A percentile compares a stretch with the other conserved stretches of the same genome.
Conservation (phyloP, 2,113 vertebrate species). For the Alligator mississippiensis region DNA sequence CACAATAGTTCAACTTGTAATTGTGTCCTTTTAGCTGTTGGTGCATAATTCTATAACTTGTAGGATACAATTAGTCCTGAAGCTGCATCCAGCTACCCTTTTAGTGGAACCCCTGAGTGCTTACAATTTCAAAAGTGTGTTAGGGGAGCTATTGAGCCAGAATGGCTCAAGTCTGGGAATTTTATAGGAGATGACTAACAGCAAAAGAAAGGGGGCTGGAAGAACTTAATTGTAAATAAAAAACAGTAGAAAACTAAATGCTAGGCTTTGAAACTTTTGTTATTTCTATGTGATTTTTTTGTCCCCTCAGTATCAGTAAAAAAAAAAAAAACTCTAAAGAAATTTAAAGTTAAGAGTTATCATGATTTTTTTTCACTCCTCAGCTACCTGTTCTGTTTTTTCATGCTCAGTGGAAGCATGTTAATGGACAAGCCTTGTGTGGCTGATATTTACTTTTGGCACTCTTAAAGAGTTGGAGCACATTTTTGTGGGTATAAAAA, state of each 20-base stretch:
- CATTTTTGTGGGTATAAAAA: conserved; percentile 44
- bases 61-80: conserved; percentile 70
- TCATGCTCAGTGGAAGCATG: conserved; percentile 42
- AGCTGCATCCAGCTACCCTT: conserved; percentile 71
- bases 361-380: conserved; percentile 31
- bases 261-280: conserved; percentile 30
- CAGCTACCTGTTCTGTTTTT: conserved; percentile 41
- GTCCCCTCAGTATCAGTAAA: not conserved
- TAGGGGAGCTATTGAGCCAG: conserved; percentile 67
- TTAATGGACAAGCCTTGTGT: conserved; percentile 44
- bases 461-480: conserved; percentile 27
- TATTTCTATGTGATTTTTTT: conserved; percentile 21
- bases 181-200: conserved; percentile 41
- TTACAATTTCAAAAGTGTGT: conserved; percentile 72
- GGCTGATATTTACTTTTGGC: conserved; percentile 39
- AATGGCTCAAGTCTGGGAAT: conserved; percentile 49
- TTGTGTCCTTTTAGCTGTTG: conserved; percentile 73
- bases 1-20: conserved; percentile 74
- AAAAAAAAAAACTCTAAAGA: conserved; percentile 18
- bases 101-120: conserved; percentile 75
- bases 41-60: conserved; percentile 72
- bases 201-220: conserved; percentile 30
- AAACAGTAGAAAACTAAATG: conserved; percentile 24
- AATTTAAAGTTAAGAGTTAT: conserved; percentile 42
- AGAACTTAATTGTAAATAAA: conserved; percentile 5